A percentile compares a stretch with the other conserved stretches of the same genome.
These are phyloP conservation scores for Aplocera efformata DNA, from an alignment of 2,888 invertebrate genomes.

Conservation along the genomic window DNA sequence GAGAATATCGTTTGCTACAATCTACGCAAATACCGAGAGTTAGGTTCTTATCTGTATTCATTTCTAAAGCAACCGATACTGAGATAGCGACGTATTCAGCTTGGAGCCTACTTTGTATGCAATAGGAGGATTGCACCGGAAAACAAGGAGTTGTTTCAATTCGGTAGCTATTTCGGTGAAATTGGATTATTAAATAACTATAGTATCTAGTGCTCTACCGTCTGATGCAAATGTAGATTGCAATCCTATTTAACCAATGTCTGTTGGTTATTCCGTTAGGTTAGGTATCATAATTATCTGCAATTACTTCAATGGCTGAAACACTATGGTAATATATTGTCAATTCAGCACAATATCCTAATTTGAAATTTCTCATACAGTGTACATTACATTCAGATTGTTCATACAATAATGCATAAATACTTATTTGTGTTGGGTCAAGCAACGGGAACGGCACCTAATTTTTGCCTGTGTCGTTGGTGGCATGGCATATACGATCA, in stretches of 20 bases:
- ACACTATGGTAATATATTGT: too few relatives aligned
- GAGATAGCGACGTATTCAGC: slow-evolving; percentile 17
- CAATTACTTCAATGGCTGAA: too few relatives aligned
- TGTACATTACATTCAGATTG: too few relatives aligned
- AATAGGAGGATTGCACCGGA: slow-evolving; percentile 20
- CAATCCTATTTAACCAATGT: slow-evolving; percentile 4
- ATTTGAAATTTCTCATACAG: too few relatives aligned
- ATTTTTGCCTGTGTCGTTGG: too few relatives aligned
- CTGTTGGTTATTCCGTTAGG: too few relatives aligned
- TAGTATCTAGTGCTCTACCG: slow-evolving; percentile 5
- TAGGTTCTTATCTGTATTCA: slow-evolving; percentile 3
- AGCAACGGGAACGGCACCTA: too few relatives aligned
- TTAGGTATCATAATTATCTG: too few relatives aligned
- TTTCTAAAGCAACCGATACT: slow-evolving; percentile 16
- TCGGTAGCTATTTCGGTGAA: slow-evolving; percentile 13
- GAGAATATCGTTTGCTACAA: slow-evolving; percentile 4
- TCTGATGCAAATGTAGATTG: slow-evolving; percentile 13
- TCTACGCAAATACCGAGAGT: slow-evolving; percentile 10
- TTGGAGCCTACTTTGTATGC: slow-evolving; percentile 25
- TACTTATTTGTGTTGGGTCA: too few relatives aligned
- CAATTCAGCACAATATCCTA: too few relatives aligned
- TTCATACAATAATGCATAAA: too few relatives aligned
- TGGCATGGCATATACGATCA: too few relatives aligned
- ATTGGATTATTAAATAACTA: slow-evolving; percentile 18
- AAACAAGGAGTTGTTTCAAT: slow-evolving; percentile 24